Base-by-base conservation (phyloP, 1,140 invertebrate species). In the Chrysoperla carnea region DNA sequence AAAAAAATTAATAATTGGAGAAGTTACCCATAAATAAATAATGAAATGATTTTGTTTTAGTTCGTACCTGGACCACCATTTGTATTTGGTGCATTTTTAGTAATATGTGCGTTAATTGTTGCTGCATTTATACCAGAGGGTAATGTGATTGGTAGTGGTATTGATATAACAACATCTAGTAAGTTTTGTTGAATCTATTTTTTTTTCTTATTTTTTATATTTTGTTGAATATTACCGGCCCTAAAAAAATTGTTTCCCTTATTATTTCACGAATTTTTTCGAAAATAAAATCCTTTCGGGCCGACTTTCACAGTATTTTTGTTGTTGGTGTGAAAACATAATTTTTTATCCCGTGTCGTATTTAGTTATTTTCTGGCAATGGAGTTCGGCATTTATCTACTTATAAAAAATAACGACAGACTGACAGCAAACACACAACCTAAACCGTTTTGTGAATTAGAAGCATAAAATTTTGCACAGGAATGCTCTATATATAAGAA, bases 51-150 rank as follows among this genome's bases (percentile, higher is more conserved):
- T 46, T 52, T 48, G 44, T 52, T 56, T 37, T 36, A 59, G 56
- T 64, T 96, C 51, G 78, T 98, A 50, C 94, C 94, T 37, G 95
- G 95, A n/a, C 95, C 95, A 38, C 94, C 95, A n/a, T 99, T 99
- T 69, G 87, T 97, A 28, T 93, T 99, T 67, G 96, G 95, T 43
- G 89, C 94, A 40, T 70, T 99, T 55, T 73, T 99, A 58, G 95
- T 97, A 41, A 83, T 98, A 48, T 83, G 90, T 60, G 95, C 95
- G 28, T 72, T 97, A 52, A 64, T 94, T 45, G 88, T 96, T 47
- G 84, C 90, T 37, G 76, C 84, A 39, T 92, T 93, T 64, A 88
- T 95, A 57, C 89, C 90, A 29, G 84, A 88, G 52, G 69, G 72
- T 45, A 65, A 62, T 49, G 55, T 69, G 40, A 66, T 55, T 50